phyloP scores from a whole-genome alignment of 2,888 invertebrate genomes.

The Sicus ferrugineus region DNA sequence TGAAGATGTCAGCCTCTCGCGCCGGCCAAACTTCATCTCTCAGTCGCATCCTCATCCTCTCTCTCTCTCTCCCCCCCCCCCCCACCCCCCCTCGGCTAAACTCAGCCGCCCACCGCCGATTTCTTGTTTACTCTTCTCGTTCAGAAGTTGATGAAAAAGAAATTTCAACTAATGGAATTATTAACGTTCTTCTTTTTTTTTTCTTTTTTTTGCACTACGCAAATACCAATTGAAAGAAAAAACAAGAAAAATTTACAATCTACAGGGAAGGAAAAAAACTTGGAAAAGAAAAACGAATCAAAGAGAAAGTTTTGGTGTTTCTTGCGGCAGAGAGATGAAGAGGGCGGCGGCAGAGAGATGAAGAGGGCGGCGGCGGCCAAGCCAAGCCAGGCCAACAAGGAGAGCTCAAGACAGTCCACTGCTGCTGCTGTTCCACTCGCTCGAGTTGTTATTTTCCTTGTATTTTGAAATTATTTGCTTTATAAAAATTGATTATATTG shows the following conservation, averaged over 20 bases:
- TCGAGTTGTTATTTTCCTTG: no score
- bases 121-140: conserved; percentile 54
- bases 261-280: conserved; percentile 31
- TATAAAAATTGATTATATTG: no score
- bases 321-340: conserved; percentile 38
- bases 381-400: no score
- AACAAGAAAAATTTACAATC: background rate
- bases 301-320: conserved; percentile 52
- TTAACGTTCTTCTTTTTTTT: conserved; percentile 37
- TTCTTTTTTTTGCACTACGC: conserved; percentile 8
- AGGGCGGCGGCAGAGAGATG: background rate
- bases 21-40: background rate
- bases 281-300: conserved; percentile 33
- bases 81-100: background rate
- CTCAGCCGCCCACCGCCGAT: background rate
- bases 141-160: conserved; percentile 51
- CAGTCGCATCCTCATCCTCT: background rate
- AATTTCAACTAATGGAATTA: conserved; percentile 57
- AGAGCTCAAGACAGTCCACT: no score
- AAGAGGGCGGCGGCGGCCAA: background rate
- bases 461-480: no score
- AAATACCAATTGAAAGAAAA: background rate
- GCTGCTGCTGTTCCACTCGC: background rate
- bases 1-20: background rate
- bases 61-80: background rate